Percentiles rank a stretch among this genome's conserved stretches.
phyloP scores from a whole-genome alignment of 2,797 vertebrate genomes.

The Coregonus suidteri region DNA sequence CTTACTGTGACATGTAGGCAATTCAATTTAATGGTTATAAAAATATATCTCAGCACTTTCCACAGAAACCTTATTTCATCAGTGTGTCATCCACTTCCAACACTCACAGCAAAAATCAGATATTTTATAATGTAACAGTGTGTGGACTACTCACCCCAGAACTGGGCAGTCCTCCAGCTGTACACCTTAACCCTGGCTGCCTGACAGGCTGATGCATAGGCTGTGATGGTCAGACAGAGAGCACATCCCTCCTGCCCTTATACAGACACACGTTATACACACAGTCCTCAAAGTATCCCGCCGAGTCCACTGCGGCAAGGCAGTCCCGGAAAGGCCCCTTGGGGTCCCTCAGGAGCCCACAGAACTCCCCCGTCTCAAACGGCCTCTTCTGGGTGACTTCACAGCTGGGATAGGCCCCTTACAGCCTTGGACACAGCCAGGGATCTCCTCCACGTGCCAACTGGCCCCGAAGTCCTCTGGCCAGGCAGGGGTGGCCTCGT shows the following conservation, averaged over 20 bases:
- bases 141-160: slow-evolving; percentile 68
- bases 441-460: slow-evolving; percentile 64
- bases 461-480: slow-evolving; percentile 58
- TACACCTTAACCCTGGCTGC: slow-evolving; percentile 57
- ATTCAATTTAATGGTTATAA: too few species aligned
- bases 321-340: slow-evolving; percentile 71
- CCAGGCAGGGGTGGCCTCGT: neutral
- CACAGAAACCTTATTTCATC: too few species aligned
- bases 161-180: slow-evolving; percentile 69
- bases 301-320: slow-evolving; percentile 59
- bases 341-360: slow-evolving; percentile 63
- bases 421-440: slow-evolving; percentile 63
- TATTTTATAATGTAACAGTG: too few species aligned
- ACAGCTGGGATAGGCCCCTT: slow-evolving; percentile 53
- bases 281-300: slow-evolving; percentile 68
- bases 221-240: slow-evolving; percentile 70
- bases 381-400: slow-evolving; percentile 47
- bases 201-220: slow-evolving; percentile 74
- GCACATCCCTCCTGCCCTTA: slow-evolving; percentile 48
- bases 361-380: slow-evolving; percentile 62
- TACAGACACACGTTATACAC: slow-evolving; percentile 73
- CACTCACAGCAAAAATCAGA: too few species aligned
- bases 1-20: too few species aligned
- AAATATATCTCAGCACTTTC: too few species aligned
- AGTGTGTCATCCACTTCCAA: too few species aligned